Base-by-base conservation (phyloP, 1,140 invertebrate species). In the Diabrotica undecimpunctata region DNA sequence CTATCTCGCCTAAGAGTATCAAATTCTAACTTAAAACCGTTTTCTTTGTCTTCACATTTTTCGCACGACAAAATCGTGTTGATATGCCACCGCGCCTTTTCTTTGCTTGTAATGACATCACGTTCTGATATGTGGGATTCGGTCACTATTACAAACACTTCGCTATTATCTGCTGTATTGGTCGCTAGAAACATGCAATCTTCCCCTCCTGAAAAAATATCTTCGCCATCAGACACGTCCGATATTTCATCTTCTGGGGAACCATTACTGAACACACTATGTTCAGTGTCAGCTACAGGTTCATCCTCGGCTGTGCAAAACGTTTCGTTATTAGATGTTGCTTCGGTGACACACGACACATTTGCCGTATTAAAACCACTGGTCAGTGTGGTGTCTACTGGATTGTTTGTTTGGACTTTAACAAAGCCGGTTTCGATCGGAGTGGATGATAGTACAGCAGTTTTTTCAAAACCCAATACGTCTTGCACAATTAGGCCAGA, bases 1-100 rank as follows among this genome's bases (percentile, higher is more conserved):
- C 82, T 79, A 72, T 85, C 81, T 66, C 79, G 81, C 62, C 83
- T 79, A 12, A 84, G 74, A 2, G 86, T 87, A 69, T 87, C 85
- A 72, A 88, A 88, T 65, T 82, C 83, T 12, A 88, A 79, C 66
- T 83, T 80, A 46, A 88, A 73, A 14, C 38, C 6, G 3, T 80
- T 83, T n/a, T 81, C 78, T 6, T 80, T 76, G 66, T 82, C 72
- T 9, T 66, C 78, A 5, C 78, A 65, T 5, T 72, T 71, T 60
- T 81, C 79, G 66, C 85, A 88, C 5, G 82, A 85, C 56, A 85
- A 75, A 36, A 88, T 70, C 0, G 81, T 82, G 68, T 81, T 81
- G 0, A 83, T 74, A 25, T 83, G 80, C 87, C 87, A 88, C 66
- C 80, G 80, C 6, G 77, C 82, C 70, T 79, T 82, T 0, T 85